Conservation (phyloP, 2,888 invertebrate genomes). For the Drosophila borborema region DNA sequence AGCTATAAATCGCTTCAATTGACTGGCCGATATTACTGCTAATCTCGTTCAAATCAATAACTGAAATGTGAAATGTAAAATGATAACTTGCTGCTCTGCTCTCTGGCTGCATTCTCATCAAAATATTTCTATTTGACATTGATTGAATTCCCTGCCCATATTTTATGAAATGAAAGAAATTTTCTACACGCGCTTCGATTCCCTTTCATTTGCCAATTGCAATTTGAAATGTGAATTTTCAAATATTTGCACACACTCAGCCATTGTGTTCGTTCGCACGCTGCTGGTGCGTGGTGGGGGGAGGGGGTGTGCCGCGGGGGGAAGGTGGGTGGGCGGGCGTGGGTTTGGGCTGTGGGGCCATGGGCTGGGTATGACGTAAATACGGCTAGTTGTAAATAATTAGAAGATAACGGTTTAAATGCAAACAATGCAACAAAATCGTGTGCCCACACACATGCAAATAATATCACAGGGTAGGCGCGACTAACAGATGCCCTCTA, state of each 20-base stretch:
- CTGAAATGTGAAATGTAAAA: not conserved
- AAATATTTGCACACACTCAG: conserved; percentile 7
- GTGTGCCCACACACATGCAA: not conserved
- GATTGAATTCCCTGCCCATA: not conserved
- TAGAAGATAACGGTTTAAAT: conserved; percentile 66
- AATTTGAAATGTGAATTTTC: conserved; percentile 21
- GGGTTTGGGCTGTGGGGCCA: not conserved
- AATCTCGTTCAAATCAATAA: not conserved
- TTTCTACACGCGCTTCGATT: conserved; percentile 2
- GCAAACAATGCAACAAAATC: conserved; percentile 55
- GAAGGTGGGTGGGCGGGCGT: not conserved
- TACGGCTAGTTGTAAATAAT: conserved; percentile 74
- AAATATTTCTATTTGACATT: conserved; percentile 7
- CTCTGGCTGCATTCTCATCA: not conserved
- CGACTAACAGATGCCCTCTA: conserved; percentile 4
- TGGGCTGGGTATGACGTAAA: conserved; percentile 36
- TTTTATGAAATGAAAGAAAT: conserved; percentile 16
- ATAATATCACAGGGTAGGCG: not conserved
- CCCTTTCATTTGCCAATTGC: conserved; percentile 4
- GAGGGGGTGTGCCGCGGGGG: no score
- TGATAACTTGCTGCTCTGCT: not conserved
- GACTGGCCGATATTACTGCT: not conserved
- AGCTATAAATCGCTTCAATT: not conserved
- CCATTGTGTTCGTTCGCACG: not conserved
- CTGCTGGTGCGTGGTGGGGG: no score